Conservation (phyloP, 2,797 vertebrate species). For the Gambelia wislizenii region DNA sequence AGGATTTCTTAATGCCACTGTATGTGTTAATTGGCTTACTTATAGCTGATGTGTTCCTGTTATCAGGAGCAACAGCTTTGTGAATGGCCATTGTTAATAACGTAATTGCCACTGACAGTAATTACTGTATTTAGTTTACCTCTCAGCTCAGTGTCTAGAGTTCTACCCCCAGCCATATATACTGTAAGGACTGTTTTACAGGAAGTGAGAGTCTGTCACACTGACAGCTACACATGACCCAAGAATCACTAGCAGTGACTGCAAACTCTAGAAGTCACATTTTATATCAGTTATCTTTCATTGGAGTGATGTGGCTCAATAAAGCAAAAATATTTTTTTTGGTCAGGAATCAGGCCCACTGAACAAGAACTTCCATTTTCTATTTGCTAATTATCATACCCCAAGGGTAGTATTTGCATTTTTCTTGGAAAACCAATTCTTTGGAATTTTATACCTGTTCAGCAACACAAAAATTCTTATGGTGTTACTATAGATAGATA, state of each 20-base stretch:
- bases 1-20: not conserved
- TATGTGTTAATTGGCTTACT: not conserved
- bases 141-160: not conserved
- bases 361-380: not conserved
- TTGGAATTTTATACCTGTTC: not conserved
- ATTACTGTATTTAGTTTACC: not conserved
- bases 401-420: not conserved
- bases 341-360: not conserved
- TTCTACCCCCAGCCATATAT: not conserved
- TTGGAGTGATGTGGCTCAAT: not conserved
- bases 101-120: not conserved
- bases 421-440: not conserved
- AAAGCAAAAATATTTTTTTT: not conserved
- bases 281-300: not conserved
- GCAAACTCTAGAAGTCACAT: not conserved
- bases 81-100: not conserved
- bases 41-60: not conserved
- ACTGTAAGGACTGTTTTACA: not conserved
- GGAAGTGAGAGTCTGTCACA: slow-evolving; percentile 10
- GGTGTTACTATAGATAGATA: not conserved
- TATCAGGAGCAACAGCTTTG: not conserved
- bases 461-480: not conserved
- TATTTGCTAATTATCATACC: not conserved
- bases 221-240: not conserved
- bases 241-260: not conserved